Evolutionary conservation across 2,888 invertebrate genomes (phyloP), one percentile per base, ranked within the genome.

Genomic region (Mimachlamys varia): DNA sequence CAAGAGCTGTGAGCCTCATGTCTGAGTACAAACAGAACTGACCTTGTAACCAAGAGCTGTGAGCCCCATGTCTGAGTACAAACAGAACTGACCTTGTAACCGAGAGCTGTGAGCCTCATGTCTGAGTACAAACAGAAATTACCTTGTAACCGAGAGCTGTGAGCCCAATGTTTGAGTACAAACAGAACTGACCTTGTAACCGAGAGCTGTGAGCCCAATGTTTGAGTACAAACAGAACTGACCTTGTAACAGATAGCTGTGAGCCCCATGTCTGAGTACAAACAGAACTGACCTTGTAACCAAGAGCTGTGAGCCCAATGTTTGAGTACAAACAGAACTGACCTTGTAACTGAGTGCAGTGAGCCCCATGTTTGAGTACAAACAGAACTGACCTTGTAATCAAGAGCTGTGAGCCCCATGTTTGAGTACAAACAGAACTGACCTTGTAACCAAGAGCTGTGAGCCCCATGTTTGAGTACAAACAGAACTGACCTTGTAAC

Each of bases 41-140:
- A 96, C 96, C 94, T 96, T 94, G 55, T 94, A 91, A 22, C 97
- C 97, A 27, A 97, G 93, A 33, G 95, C 94, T 12, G 94, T 92
- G 13, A 97, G 93, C 7, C 96, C 96, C 94, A 96, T 95, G 38
- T n/a, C n/a, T n/a, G n/a, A 53, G 53, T 13, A 53, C 44, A 44
- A 44, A 44, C 58, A 76, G 27, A 27, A 76, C 91, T 92, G 92
- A 96, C 96, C 94, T 96, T 94, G 55, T 94, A 91, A 22, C 97
- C 97, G 27, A 97, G 93, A 33, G 95, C 94, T 12, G 94, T 92
- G 13, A 97, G 93, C 7, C 96, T 96, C 94, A 96, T 95, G 38
- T 96, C 93, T 87, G 96, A 97, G 91, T 97, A 97, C 90, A 96
- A 96, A 90, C 95, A 95, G 93, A 96, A 96, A 17, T 92, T 92